These are phyloP conservation scores for Troides helena DNA, from an alignment of 2,888 invertebrate species.

Conservation along the genomic window DNA sequence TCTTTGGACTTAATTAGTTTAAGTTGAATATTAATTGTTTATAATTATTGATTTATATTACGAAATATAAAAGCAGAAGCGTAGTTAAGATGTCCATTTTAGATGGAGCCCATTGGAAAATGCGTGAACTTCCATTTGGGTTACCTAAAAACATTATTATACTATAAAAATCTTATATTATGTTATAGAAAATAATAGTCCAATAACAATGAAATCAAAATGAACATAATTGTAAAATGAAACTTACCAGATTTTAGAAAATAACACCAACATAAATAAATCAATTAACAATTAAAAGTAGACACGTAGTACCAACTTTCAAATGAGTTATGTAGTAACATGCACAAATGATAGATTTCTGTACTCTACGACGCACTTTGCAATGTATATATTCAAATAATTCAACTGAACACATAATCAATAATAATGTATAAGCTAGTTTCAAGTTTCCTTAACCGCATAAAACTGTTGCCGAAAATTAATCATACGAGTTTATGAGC, in stretches of 20 bases:
- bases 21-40: slow-evolving; percentile 43
- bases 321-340: slow-evolving; percentile 12
- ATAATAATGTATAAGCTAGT: slow-evolving; percentile 5
- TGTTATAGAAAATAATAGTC: slow-evolving; percentile 33
- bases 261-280: slow-evolving; percentile 46
- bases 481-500: slow-evolving; percentile 4
- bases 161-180: slow-evolving; percentile 56
- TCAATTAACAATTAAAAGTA: slow-evolving; percentile 15
- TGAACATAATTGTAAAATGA: slow-evolving; percentile 43
- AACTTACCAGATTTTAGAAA: slow-evolving; percentile 70
- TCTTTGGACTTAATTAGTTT: slow-evolving; percentile 62
- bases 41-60: slow-evolving; percentile 42
- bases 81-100: slow-evolving; percentile 64
- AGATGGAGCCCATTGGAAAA: slow-evolving; percentile 66
- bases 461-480: slow-evolving; percentile 3
- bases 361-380: slow-evolving; percentile 4
- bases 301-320: background rate
- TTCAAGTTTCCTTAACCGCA: slow-evolving; percentile 3
- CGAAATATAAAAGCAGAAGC: slow-evolving; percentile 51
- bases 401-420: background rate
- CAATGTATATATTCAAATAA: background rate
- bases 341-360: slow-evolving; percentile 14
- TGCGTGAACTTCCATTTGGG: slow-evolving; percentile 76
- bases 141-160: slow-evolving; percentile 77
- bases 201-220: slow-evolving; percentile 42